Percentiles rank a stretch among this genome's conserved stretches.
These are phyloP conservation scores for Brachyrhaphis roseni DNA, from an alignment of 2,797 vertebrate genomes.

Conservation along the genomic window DNA sequence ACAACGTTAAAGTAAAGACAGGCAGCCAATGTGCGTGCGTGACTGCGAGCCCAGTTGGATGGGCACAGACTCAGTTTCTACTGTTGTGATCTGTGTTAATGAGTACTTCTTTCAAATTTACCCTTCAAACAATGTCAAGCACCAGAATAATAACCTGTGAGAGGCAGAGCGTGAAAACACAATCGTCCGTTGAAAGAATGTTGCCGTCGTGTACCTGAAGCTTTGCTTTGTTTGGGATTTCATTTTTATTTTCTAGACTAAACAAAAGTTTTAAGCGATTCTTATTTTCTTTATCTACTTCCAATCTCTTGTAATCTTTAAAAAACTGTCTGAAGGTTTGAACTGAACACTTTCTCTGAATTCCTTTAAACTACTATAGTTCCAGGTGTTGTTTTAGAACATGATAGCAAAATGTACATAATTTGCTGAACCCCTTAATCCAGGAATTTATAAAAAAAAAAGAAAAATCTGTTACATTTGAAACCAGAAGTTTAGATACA, in stretches of 20 bases:
- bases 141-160: neutral
- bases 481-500: neutral
- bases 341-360: neutral
- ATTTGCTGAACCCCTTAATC: neutral
- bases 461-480: neutral
- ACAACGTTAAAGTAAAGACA: neutral
- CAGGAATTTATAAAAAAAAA: neutral
- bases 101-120: constrained; percentile 38
- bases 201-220: neutral
- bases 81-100: constrained; percentile 54
- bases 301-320: neutral
- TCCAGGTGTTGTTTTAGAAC: neutral
- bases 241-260: neutral
- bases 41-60: neutral
- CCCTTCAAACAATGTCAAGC: constrained; percentile 36
- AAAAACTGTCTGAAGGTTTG: neutral
- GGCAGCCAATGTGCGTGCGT: neutral
- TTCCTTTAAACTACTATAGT: neutral
- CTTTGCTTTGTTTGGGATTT: neutral
- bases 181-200: neutral
- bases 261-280: neutral
- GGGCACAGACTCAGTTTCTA: neutral
- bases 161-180: neutral
- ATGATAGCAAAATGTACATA: neutral
- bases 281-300: neutral